Conservation (phyloP, 1,140 invertebrate species). For the Bombus polaris region DNA sequence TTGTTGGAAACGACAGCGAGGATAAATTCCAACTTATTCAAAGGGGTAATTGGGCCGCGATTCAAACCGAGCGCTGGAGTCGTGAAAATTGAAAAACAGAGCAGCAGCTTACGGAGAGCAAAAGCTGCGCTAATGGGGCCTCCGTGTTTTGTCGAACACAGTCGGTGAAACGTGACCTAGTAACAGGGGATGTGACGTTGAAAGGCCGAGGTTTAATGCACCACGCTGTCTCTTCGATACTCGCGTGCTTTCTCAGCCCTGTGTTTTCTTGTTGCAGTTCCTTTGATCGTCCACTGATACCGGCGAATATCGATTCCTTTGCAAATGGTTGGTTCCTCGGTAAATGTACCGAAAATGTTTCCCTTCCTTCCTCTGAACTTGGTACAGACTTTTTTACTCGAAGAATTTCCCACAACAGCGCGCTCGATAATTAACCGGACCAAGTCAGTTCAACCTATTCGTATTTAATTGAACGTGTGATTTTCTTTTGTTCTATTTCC, state of each 20-base stretch:
- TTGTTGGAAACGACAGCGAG: background rate
- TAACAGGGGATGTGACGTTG: background rate
- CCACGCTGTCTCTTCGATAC: background rate
- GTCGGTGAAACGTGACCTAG: slow-evolving; percentile 30
- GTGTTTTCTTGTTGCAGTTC: background rate
- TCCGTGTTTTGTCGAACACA: background rate
- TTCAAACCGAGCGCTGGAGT: background rate
- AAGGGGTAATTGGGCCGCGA: background rate
- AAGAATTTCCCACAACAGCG: no score
- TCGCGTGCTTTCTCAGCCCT: background rate
- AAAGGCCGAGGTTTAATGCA: slow-evolving; percentile 10
- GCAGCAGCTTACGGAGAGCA: background rate
- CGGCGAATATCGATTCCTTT: background rate
- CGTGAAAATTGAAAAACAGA: background rate
- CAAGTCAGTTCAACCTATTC: no score
- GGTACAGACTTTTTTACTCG: no score
- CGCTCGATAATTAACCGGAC: no score
- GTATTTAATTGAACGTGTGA: no score
- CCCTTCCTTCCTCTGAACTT: no score
- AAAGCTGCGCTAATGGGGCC: slow-evolving; percentile 17
- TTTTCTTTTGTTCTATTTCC: no score
- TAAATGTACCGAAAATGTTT: background rate
- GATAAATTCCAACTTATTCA: slow-evolving; percentile 5
- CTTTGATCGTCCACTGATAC: slow-evolving; percentile 24
- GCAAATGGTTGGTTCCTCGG: background rate